Evolutionary conservation across 2,113 vertebrate species (phyloP).

Genomic region (Reinhardtius hippoglossoides): DNA sequence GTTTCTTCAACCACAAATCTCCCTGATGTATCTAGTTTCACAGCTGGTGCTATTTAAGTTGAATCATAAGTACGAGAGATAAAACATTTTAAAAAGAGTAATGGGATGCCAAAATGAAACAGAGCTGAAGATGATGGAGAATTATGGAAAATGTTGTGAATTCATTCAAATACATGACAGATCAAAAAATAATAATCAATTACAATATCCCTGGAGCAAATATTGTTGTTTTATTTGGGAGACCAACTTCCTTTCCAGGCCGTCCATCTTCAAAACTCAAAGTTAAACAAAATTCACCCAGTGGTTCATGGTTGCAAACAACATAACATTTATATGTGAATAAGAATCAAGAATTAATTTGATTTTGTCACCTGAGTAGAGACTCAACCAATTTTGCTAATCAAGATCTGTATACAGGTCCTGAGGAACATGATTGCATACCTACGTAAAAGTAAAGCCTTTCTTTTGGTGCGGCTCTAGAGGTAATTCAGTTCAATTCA

Average conservation of each 20-base stretch:
- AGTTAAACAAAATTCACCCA: too few species aligned
- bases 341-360: too few species aligned
- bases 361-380: too few species aligned
- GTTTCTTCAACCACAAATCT: conserved; percentile 67
- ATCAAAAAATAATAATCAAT: background rate
- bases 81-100: background rate
- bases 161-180: background rate
- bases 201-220: background rate
- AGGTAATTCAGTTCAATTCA: too few species aligned
- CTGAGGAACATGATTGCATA: too few species aligned
- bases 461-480: too few species aligned
- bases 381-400: background rate
- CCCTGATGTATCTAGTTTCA: conserved; percentile 56
- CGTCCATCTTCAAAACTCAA: background rate
- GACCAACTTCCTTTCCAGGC: background rate
- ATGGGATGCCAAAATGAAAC: background rate
- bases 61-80: background rate
- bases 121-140: background rate
- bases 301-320: too few species aligned
- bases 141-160: background rate
- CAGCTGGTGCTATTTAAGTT: conserved; percentile 6
- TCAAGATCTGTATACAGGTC: background rate
- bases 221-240: background rate
- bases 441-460: too few species aligned
- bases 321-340: too few species aligned